Percentiles rank a stretch among this genome's conserved stretches.
phyloP scores from a whole-genome alignment of 1,140 invertebrate species.

The Patella vulgata region DNA sequence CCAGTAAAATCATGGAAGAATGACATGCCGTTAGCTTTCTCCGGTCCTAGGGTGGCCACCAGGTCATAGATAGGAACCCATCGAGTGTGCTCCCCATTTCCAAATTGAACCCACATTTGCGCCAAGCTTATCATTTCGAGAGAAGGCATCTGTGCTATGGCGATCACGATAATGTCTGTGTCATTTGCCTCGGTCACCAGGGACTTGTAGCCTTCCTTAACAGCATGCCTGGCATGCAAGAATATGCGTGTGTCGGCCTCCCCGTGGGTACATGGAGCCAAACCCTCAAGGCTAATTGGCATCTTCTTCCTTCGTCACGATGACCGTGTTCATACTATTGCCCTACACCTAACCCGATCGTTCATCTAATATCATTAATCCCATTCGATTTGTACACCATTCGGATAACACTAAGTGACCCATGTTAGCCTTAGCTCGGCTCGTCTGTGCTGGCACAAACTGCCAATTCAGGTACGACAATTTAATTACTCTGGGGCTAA shows the following conservation, averaged over 20 bases:
- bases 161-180: constrained; percentile 37
- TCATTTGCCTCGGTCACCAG: constrained; percentile 33
- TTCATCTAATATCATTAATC: too few relatives aligned
- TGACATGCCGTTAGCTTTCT: constrained; percentile 28
- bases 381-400: too few relatives aligned
- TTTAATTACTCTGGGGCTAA: too few relatives aligned
- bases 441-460: too few relatives aligned
- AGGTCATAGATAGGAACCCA: constrained; percentile 40
- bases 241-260: constrained; percentile 34
- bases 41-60: constrained; percentile 13
- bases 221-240: constrained; percentile 20
- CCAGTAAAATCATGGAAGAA: constrained; percentile 39
- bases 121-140: constrained; percentile 25
- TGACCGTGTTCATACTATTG: not conserved
- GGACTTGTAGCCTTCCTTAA: constrained; percentile 4
- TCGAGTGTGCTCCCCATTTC: constrained; percentile 23
- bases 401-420: too few relatives aligned
- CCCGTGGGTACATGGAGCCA: constrained; percentile 23
- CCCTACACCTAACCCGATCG: too few relatives aligned
- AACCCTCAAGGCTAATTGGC: not conserved
- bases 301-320: constrained; percentile 7
- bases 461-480: too few relatives aligned
- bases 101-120: constrained; percentile 33
- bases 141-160: constrained; percentile 7
- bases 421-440: too few relatives aligned